Evolutionary conservation across 2,113 vertebrate species (phyloP).

Genomic region (Dasyprocta punctata): DNA sequence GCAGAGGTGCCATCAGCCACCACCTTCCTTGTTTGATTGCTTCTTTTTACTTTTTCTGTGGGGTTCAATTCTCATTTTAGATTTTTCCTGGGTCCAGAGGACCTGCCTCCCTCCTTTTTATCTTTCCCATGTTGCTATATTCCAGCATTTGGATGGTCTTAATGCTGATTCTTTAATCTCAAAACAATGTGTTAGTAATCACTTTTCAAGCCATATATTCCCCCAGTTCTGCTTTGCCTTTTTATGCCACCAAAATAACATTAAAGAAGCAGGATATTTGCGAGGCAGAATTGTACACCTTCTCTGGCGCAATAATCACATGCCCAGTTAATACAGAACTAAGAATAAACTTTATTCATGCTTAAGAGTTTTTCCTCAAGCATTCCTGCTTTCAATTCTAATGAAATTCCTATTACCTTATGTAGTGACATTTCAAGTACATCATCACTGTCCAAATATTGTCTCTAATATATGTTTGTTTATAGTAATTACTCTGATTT

Average conservation of each 20-base stretch:
- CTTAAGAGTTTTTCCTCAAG: background rate
- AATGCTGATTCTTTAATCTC: too few relatives aligned
- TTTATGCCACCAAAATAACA: background rate
- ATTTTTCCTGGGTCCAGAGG: too few relatives aligned
- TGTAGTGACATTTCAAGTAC: slow-evolving; percentile 59
- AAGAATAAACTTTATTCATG: slow-evolving; percentile 25
- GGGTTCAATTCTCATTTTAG: too few relatives aligned
- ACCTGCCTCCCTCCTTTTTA: too few relatives aligned
- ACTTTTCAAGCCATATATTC: background rate
- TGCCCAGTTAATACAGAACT: background rate
- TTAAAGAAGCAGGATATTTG: background rate
- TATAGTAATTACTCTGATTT: slow-evolving; percentile 75
- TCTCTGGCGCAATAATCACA: background rate
- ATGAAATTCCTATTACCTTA: slow-evolving; percentile 71
- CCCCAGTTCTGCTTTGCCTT: background rate
- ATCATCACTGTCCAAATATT: slow-evolving; percentile 77
- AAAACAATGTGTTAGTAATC: background rate
- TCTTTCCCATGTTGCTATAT: too few relatives aligned
- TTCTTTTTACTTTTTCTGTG: too few relatives aligned
- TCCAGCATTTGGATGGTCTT: too few relatives aligned
- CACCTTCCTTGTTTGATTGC: too few relatives aligned
- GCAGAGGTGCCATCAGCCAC: too few relatives aligned
- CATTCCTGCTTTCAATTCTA: slow-evolving; percentile 56
- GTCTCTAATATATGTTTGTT: slow-evolving; percentile 70
- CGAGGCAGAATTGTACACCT: background rate